Base-by-base conservation (phyloP, 2,888 invertebrate species). In the Autographa pulchrina region DNA sequence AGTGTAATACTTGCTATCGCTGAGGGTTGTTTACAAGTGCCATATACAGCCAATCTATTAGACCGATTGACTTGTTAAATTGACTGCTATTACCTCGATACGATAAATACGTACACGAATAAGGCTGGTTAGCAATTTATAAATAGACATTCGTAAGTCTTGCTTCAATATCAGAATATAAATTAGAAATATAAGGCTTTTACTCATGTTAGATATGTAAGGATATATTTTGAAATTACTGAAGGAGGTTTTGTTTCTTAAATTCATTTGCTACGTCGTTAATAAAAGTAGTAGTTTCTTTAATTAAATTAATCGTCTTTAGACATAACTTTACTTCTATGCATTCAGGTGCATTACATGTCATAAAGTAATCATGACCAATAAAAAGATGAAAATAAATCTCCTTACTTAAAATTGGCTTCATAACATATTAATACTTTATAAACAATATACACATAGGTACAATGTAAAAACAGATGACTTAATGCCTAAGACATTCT, bases 21-120 rank as follows among this genome's bases (percentile, higher is more conserved):
- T 48, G 75, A 82, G 81, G 82, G 88, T 83, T 82, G 84, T 87
- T 79, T 83, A 86, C 88, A 85, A 88, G 72, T 79, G 62, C 85
- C 83, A 70, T 85, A 83, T 81, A 87, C 66, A 79, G 82, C 62
- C 62, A 68, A 70, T 68, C 79, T 74, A 85, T 68, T 77, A 80
- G 74, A 8, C 65, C 78, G 79, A 88, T 87, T 84, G 77, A 86
- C 86, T 84, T 86, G 89, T 89, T 77, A 87, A 87, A 80, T 82
- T 84, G 73, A 78, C 75, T 74, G 69, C 73, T 72, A 75, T 81
- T 81, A 79, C 74, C 60, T 4, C 11, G 71, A 74, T 76, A 41
- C 54, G 65, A 71, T 82, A 71, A 75, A 77, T 77, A 63, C 62
- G 48, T 70, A 83, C 69, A 81, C 48, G 68, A 70, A 71, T 81